These are phyloP conservation scores for Aramus guarauna DNA, from an alignment of 2,113 vertebrate species.

Conservation along the genomic window DNA sequence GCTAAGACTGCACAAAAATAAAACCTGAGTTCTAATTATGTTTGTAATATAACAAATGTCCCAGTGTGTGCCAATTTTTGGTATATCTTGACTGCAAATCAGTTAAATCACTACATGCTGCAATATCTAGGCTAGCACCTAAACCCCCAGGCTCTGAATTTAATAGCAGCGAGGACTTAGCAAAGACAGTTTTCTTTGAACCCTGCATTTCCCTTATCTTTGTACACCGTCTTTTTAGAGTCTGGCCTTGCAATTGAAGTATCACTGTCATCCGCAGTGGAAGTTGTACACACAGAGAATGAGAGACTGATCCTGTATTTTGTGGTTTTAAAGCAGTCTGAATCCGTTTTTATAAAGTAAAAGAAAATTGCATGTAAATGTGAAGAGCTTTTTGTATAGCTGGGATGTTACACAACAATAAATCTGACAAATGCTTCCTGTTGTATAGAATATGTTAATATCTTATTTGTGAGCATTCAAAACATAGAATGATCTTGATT, in stretches of 20 bases:
- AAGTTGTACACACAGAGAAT: not conserved
- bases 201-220: not conserved
- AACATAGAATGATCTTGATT: not conserved
- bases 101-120: not conserved
- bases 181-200: not conserved
- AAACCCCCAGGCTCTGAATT: not conserved
- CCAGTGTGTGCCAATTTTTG: not conserved
- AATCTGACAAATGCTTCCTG: not conserved
- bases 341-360: not conserved
- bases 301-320: not conserved
- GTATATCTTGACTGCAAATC: not conserved
- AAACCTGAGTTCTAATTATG: not conserved
- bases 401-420: not conserved
- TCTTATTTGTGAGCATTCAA: not conserved
- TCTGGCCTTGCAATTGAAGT: not conserved
- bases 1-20: not conserved
- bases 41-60: not conserved
- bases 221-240: not conserved
- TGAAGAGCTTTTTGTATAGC: not conserved
- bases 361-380: not conserved
- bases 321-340: not conserved
- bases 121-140: not conserved
- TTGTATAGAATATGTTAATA: not conserved
- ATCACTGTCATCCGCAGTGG: not conserved
- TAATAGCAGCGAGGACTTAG: not conserved